Evolutionary conservation across 2,888 invertebrate species (phyloP).

Genomic region (Lepidonotus clava): DNA sequence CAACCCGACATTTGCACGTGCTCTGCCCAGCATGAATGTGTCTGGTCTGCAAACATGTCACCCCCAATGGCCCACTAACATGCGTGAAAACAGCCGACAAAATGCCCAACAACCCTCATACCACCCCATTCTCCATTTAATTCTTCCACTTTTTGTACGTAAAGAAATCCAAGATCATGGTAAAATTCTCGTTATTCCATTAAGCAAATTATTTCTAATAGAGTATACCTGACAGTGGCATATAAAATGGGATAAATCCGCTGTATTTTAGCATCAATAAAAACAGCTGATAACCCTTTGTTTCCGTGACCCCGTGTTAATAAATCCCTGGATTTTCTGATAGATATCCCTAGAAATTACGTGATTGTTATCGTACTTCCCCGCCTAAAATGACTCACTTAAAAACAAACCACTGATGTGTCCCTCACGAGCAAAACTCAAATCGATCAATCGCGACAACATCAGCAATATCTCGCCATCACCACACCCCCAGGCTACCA

Average conservation of each 20-base stretch:
- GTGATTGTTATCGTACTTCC: not conserved
- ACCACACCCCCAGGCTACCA: not conserved
- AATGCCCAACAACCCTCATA: no score
- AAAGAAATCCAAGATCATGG: no score
- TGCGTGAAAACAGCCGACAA: not conserved
- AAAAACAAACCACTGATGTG: conserved; percentile 15
- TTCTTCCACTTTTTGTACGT: not conserved
- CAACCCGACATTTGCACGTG: not conserved
- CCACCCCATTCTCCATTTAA: not conserved
- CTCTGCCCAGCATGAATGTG: not conserved
- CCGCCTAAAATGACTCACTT: conserved; percentile 10
- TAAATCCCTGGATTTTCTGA: conserved; percentile 6
- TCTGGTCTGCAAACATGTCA: not conserved
- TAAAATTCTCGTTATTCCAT: no score
- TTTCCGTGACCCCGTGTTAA: not conserved
- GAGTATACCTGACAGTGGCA: no score
- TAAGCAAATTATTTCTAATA: no score
- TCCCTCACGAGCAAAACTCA: not conserved
- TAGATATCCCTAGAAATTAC: not conserved
- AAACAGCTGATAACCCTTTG: not conserved
- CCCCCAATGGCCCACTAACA: not conserved
- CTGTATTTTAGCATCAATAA: no score
- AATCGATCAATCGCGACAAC: not conserved
- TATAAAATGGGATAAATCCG: no score
- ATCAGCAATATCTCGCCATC: not conserved